Evolutionary conservation across 2,113 vertebrate species (phyloP).

Genomic region (Amphiprion ocellaris): DNA sequence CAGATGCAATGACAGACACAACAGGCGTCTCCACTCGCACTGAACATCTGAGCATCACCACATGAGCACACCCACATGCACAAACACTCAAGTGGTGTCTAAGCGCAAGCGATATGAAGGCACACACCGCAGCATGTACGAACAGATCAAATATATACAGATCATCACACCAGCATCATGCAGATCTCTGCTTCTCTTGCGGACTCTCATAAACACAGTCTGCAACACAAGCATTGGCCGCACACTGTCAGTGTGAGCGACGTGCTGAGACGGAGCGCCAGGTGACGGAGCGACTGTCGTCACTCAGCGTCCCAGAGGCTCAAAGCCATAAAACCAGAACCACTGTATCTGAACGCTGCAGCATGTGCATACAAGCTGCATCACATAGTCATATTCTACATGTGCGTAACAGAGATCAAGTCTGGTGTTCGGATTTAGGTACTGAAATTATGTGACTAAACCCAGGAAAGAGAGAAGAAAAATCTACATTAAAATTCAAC

Average conservation of each 20-base stretch:
- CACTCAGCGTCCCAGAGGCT: slow-evolving; percentile 60
- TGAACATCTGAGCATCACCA: slow-evolving; percentile 34
- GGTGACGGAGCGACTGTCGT: slow-evolving; percentile 53
- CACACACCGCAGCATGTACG: not conserved
- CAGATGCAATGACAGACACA: slow-evolving; percentile 42
- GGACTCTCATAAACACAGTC: slow-evolving; percentile 12
- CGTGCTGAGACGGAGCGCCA: slow-evolving; percentile 56
- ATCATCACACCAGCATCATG: slow-evolving; percentile 4
- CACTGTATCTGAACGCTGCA: slow-evolving; percentile 25
- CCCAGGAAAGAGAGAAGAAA: not conserved
- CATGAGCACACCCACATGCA: slow-evolving; percentile 32
- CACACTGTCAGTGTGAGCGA: slow-evolving; percentile 42
- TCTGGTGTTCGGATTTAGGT: not conserved
- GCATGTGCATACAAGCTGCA: slow-evolving; percentile 9
- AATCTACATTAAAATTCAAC: too few relatives aligned
- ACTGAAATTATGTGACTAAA: not conserved
- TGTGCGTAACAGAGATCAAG: not conserved
- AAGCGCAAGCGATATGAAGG: not conserved
- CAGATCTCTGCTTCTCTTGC: not conserved
- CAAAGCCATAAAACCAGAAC: slow-evolving; percentile 40
- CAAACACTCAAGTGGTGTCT: not conserved
- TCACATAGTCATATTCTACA: not conserved
- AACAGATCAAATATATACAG: not conserved
- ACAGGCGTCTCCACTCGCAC: slow-evolving; percentile 26
- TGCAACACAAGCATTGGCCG: slow-evolving; percentile 28